Percentiles rank a stretch among this genome's conserved stretches.
Conservation (phyloP, 2,797 vertebrate genomes). For the Macropus fuliginosus region DNA sequence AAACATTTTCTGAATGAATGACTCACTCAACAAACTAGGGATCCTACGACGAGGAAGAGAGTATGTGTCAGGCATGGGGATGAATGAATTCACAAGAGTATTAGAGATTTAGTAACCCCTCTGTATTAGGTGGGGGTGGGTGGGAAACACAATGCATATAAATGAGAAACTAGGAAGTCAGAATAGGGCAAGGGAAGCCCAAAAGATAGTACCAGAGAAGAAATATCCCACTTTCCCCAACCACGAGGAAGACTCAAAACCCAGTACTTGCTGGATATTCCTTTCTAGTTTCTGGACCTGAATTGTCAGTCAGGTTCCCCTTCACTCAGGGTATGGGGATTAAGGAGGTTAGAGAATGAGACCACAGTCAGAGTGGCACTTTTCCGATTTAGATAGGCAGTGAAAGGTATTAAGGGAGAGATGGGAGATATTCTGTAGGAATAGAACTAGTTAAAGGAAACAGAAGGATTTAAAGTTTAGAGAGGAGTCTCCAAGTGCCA, state of each 20-base stretch:
- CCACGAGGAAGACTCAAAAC: not conserved
- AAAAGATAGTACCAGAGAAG: not conserved
- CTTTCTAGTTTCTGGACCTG: not conserved
- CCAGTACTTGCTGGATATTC: not conserved
- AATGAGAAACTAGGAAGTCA: not conserved
- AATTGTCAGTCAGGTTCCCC: not conserved
- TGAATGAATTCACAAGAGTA: not conserved
- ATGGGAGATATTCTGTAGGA: not conserved
- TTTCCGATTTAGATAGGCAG: constrained; percentile 1
- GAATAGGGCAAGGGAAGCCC: not conserved
- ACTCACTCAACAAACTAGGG: not conserved
- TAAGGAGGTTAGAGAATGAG: not conserved
- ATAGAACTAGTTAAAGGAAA: not conserved
- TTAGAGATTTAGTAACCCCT: not conserved
- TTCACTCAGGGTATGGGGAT: not conserved
- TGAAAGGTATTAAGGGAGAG: not conserved
- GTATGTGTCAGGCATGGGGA: not conserved
- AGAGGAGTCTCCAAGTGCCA: not conserved
- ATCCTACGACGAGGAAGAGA: not conserved
- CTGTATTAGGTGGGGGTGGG: not conserved
- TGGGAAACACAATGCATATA: not conserved
- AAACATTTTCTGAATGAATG: not conserved
- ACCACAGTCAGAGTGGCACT: not conserved
- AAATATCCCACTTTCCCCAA: not conserved
- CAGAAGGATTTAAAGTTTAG: not conserved